Base-by-base conservation (phyloP, 2,113 vertebrate species). In the Trichechus manatus region DNA sequence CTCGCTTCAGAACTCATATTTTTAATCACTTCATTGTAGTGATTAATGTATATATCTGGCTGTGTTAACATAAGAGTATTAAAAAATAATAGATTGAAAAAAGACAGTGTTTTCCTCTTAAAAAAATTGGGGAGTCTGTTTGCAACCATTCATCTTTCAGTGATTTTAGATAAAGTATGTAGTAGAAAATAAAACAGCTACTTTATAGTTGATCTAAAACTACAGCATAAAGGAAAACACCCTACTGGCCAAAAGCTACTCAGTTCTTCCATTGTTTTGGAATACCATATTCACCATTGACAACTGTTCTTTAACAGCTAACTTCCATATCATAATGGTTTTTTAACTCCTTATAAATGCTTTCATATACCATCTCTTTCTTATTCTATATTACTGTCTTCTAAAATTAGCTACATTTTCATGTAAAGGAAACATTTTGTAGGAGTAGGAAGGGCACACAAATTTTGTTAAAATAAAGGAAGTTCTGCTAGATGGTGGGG, bases 1-100 rank as follows among this genome's bases (percentile, higher is more conserved):
- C 8, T 78, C 50, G 1, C 61, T 82, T 10, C 31, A 64, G 92
- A 92, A 87, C 22, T 53, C 42, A 53, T n/a, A 9, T 68, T 86
- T 78, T 87, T 86, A 74, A 63, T 29, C 4, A 74, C 39, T 89
- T 89, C 53, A 39, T 1, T 70, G 0, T 61, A 88, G 39, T 63
- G 39, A 27, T 75, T 81, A 80, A 47, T 79, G 25, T 68, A n/a
- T 83, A 36, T 85, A 84, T 8, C 17, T 84, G 80, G 29, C 42
- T 85, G 5, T 80, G 14, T 88, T 88, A 93, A 87, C 74, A 77
- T 90, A 64, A 22, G 42, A 56, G 88, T 79, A 25, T 79, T 95
- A 79, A 92, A 91, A 64, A 56, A 68, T 29, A 84, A 59, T 47
- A 80, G 39, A 61, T 44, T 5, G 66, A n/a, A 56, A 42, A 53